Base-by-base conservation (phyloP, 35 echinoderm and acorn worm species). In the Chiridota heheva region DNA sequence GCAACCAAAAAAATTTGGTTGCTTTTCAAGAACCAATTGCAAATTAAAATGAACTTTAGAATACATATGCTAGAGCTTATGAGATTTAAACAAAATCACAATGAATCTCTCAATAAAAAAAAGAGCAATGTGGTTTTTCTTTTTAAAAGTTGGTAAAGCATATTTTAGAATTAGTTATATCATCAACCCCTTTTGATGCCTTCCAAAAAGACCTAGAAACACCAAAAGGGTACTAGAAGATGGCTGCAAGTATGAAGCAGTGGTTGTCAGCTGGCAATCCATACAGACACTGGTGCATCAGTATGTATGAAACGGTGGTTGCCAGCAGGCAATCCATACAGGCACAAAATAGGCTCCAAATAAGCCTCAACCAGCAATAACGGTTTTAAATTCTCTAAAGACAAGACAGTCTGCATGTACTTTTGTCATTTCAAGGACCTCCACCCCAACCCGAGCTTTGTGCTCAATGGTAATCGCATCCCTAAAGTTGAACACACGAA, bases 191-290 rank as follows among this genome's bases (percentile, higher is more conserved):
- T 43, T 22, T 60, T 44, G 70, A 76, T 31, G 13, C 69, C 4
- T 76, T 63, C 43, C 70, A 86, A 38, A 76, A 86, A 61, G 71
- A 86, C 1, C 24, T 77, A 1, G 83, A 86, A 24, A 86, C 74
- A 63, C 33, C 70, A 18, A 6, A 42, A 62, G 70, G 57, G 2
- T 44, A 40, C 56, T 77, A 2, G 81, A 73, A 17, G 82, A 86
- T 25, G 83, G 70, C 3, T 2, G 57, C 4, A 86, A 77, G 35
- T 86, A 86, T 34, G 53, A 86, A 63, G 83, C 83, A 16, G 44
- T 86, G 22, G 47, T 47, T 32, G 83, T 71, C 5, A 42, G 53
- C 7, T 63, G 62, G 38, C 51, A 57, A 13, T 76, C 49, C 56
- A 40, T 86, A 44, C 83, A 86, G 36, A 4, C 4, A 39, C 35